Base-by-base conservation (phyloP, 2,797 vertebrate species). In the Chelmon rostratus region DNA sequence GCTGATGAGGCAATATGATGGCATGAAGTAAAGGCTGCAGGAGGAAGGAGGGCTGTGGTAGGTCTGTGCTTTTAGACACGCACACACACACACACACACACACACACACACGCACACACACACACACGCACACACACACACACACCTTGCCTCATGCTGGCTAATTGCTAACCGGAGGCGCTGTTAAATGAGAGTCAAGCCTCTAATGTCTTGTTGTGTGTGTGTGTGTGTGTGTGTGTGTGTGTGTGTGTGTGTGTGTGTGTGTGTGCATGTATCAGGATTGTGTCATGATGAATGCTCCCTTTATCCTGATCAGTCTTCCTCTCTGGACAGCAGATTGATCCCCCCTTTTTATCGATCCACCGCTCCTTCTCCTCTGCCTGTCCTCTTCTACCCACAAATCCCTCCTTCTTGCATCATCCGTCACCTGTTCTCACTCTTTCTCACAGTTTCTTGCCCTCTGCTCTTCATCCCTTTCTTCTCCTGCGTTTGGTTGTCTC, bases 281-380 rank as follows among this genome's bases (percentile, higher is more conserved):
- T 28, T 72, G 70, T 71, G 52, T 84, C 76, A 59, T 83, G 82
- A 82, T 86, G 73, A 89, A 89, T 83, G 80, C 44, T 57, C 23
- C 68, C 81, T 79, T 63, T 73, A 66, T 59, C 79, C 82, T 77
- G 76, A 89, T 91, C 83, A 40, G 57, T 90, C 88, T 81, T 91
- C 82, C 85, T 83, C 73, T 64, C 65, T 31, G 58, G 79, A 82
- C 81, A 77, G 79, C 66, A 75, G 69, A 89, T 87, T 87, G 86
- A 91, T 87, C 77, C 59, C 31, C 35, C 62, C 54, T 49, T 69
- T 47, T 42, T 37, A 91, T 90, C 44, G 84, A 92, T 84, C 59
- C 28, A 16, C 57, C 31, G 31, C 75, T 78, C 67, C 25, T 49
- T 83, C 71, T 65, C 78, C 80, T 81, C 78, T 52, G 25, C 77